Percentiles rank a stretch among this genome's conserved stretches.
Evolutionary conservation across 2,797 vertebrate genomes (phyloP).

Genomic region (Danio jaintianensis): DNA sequence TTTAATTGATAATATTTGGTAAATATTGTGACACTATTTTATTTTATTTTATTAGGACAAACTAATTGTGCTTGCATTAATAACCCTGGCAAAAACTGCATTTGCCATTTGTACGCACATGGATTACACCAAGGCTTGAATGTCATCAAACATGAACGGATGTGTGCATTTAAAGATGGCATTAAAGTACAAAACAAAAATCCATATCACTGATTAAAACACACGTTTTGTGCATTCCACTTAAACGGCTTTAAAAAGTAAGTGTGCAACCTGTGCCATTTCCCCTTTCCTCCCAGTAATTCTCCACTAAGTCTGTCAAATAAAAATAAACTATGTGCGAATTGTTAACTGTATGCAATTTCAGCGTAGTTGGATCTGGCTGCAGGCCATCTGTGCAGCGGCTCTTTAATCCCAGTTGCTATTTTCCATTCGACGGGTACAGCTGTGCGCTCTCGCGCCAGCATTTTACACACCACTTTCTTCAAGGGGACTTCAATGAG

Average conservation of each 20-base stretch:
- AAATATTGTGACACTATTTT: not conserved
- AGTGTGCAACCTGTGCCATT: not conserved
- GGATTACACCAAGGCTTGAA: not conserved
- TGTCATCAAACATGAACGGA: not conserved
- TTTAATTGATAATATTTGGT: too few species aligned
- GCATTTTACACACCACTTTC: slow-evolving; percentile 72
- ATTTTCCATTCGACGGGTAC: slow-evolving; percentile 65
- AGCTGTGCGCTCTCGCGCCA: slow-evolving; percentile 74
- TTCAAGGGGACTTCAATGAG: slow-evolving; percentile 70
- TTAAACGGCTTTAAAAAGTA: not conserved
- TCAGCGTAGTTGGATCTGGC: slow-evolving; percentile 58
- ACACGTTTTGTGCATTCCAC: not conserved
- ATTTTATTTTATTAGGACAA: not conserved
- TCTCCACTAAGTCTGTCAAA: not conserved
- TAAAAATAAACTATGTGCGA: slow-evolving; percentile 53
- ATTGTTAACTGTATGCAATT: slow-evolving; percentile 60
- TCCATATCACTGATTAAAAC: not conserved
- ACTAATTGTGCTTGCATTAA: not conserved
- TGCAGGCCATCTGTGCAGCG: slow-evolving; percentile 66
- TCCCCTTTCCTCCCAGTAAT: not conserved
- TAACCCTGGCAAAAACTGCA: not conserved
- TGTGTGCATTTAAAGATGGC: not conserved
- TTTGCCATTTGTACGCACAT: not conserved
- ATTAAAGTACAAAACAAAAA: too few species aligned
- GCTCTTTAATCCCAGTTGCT: slow-evolving; percentile 64